Evolutionary conservation across 2,113 vertebrate species (phyloP).

Genomic region (Lampris megalopsis): DNA sequence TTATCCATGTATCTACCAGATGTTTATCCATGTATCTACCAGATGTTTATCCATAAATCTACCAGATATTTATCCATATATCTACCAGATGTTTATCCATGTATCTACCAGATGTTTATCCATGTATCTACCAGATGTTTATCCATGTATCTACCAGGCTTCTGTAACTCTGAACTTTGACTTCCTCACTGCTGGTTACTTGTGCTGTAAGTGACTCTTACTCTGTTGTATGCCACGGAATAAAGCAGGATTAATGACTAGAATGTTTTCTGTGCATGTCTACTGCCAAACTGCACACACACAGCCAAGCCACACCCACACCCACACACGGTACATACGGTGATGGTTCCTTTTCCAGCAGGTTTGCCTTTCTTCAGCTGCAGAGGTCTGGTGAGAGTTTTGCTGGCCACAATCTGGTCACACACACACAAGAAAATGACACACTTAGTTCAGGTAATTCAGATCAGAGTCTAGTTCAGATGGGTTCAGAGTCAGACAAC

Average conservation of each 20-base stretch:
- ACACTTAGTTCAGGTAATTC: background rate
- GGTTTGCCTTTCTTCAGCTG: conserved; percentile 91
- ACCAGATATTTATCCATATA: background rate
- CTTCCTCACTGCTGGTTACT: too few species aligned
- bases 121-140: too few species aligned
- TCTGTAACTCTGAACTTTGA: too few species aligned
- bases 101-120: too few species aligned
- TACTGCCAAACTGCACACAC: background rate
- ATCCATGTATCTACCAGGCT: background rate
- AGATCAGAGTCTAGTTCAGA: too few species aligned
- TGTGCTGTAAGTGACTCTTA: too few species aligned
- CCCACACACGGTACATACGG: conserved; percentile 63
- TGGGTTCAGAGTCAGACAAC: background rate
- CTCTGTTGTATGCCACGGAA: too few species aligned
- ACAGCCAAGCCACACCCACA: background rate
- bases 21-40: too few species aligned
- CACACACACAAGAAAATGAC: conserved; percentile 15
- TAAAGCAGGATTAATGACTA: too few species aligned
- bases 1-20: too few species aligned
- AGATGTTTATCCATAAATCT: too few species aligned
- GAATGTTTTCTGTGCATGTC: too few species aligned
- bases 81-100: background rate
- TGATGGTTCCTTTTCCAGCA: conserved; percentile 91
- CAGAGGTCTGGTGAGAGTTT: conserved; percentile 84
- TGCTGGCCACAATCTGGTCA: conserved; percentile 91